phyloP scores from a whole-genome alignment of 2,888 invertebrate species.

The Gymnosoma rotundatum region DNA sequence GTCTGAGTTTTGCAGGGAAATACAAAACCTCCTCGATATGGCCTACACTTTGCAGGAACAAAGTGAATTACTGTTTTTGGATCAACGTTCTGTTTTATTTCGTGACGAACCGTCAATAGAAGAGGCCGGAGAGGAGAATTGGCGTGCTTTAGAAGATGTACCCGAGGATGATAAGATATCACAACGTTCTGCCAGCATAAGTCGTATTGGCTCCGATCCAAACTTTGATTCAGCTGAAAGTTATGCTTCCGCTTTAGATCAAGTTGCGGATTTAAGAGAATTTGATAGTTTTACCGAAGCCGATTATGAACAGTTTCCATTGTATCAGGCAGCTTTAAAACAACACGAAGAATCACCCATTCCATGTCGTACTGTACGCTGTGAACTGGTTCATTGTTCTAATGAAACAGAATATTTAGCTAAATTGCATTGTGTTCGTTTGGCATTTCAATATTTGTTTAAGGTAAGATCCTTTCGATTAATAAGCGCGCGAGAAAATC shows the following conservation, averaged over 20 bases:
- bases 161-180: slow-evolving; percentile 76
- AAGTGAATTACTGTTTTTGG: slow-evolving; percentile 93
- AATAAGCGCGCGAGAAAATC: no score
- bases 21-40: slow-evolving; percentile 91
- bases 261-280: slow-evolving; percentile 93
- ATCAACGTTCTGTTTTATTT: slow-evolving; percentile 93
- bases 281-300: slow-evolving; percentile 93
- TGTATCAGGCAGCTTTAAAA: slow-evolving; percentile 93
- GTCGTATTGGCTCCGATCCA: slow-evolving; percentile 82
- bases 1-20: slow-evolving; percentile 91
- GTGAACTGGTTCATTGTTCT: slow-evolving; percentile 93
- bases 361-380: slow-evolving; percentile 87
- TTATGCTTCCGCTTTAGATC: slow-evolving; percentile 97
- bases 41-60: slow-evolving; percentile 93
- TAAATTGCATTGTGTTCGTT: slow-evolving; percentile 95
- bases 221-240: slow-evolving; percentile 96
- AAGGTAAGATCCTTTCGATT: slow-evolving; percentile 79
- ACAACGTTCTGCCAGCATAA: slow-evolving; percentile 76
- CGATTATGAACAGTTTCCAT: slow-evolving; percentile 90
- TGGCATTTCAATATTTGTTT: slow-evolving; percentile 92
- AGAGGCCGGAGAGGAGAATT: slow-evolving; percentile 77
- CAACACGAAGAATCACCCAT: slow-evolving; percentile 86
- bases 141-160: slow-evolving; percentile 69
- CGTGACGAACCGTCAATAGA: slow-evolving; percentile 88
- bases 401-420: slow-evolving; percentile 97